Percentiles rank a stretch among this genome's conserved stretches.
phyloP scores from a whole-genome alignment of 2,113 vertebrate genomes.

The Colinus virginianus region DNA sequence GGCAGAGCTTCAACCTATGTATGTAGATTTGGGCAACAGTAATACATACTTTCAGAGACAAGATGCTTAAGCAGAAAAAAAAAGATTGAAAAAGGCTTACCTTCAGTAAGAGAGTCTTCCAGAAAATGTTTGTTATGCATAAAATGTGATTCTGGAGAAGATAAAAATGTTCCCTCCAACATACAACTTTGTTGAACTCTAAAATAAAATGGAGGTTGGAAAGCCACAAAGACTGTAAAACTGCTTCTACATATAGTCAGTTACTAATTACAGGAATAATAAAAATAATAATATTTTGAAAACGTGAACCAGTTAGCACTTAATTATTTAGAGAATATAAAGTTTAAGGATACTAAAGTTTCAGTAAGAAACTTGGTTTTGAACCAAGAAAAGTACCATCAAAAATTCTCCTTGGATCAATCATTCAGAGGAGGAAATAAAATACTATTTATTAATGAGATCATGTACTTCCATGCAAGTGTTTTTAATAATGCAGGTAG shows the following conservation, averaged over 20 bases:
- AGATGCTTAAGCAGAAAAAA: neutral
- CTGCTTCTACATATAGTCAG: neutral
- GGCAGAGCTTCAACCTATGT: neutral
- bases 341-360: neutral
- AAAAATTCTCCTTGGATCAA: neutral
- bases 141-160: neutral
- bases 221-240: neutral
- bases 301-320: neutral
- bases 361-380: neutral
- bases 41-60: neutral
- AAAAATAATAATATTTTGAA: neutral
- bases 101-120: rapidly evolving
- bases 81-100: neutral
- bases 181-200: neutral
- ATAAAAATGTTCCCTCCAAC: neutral
- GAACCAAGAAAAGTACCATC: neutral
- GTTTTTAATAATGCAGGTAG: neutral
- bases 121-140: neutral
- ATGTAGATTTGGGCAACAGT: neutral
- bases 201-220: neutral
- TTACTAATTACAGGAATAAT: neutral
- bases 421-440: neutral
- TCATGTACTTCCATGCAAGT: neutral
- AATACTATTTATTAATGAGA: neutral
- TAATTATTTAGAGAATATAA: neutral